Conservation (phyloP, 2,888 invertebrate genomes). For the Ferdinandea cuprea region DNA sequence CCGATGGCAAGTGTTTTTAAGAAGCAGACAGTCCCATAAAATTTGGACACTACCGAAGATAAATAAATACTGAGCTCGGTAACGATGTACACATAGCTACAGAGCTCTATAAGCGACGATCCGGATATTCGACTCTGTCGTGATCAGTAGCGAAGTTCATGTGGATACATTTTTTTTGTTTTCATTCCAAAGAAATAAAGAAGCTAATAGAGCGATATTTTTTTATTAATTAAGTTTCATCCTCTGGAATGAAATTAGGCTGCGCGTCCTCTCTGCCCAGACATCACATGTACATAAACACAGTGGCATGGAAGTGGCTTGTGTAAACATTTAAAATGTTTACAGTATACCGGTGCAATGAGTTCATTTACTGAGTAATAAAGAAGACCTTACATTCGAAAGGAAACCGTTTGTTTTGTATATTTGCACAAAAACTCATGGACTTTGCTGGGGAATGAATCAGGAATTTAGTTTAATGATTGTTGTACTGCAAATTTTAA, state of each 20-base stretch:
- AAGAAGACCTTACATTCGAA: neutral
- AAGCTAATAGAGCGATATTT: conserved; percentile 13
- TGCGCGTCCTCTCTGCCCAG: neutral
- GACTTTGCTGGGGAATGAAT: neutral
- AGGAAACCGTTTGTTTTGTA: neutral
- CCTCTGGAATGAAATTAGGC: neutral
- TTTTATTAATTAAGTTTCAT: conserved; percentile 20
- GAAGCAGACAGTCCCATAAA: conserved; percentile 23
- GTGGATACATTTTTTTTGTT: neutral
- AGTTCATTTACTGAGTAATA: conserved; percentile 7
- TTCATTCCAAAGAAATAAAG: conserved; percentile 10
- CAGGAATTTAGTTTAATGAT: no score
- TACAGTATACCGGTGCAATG: conserved; percentile 23
- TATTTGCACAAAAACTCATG: neutral
- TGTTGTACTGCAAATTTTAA: no score
- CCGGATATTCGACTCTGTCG: neutral
- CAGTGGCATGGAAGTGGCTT: conserved; percentile 5
- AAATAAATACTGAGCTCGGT: conserved; percentile 29
- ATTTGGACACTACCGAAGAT: conserved; percentile 36
- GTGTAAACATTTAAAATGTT: conserved; percentile 38
- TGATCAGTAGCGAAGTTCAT: conserved; percentile 9
- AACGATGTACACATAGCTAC: neutral
- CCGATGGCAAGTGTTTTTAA: conserved; percentile 5
- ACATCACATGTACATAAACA: neutral
- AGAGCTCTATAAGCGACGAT: neutral